Conservation (phyloP, 2,797 vertebrate genomes). For the Lindbergichthys nudifrons region DNA sequence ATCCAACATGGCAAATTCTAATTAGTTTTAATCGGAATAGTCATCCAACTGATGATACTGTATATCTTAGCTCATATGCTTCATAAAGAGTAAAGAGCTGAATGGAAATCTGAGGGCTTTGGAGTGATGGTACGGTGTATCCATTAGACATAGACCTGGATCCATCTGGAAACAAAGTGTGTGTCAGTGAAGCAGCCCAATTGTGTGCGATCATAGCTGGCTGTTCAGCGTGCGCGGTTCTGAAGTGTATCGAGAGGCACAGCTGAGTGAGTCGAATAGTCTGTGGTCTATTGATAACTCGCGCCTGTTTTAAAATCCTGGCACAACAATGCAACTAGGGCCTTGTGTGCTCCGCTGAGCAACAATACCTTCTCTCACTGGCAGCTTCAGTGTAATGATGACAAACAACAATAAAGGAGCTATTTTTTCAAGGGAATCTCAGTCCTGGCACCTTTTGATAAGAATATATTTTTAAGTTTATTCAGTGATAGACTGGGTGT, state of each 20-base stretch:
- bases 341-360: constrained; percentile 83
- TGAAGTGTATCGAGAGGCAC: constrained; percentile 84
- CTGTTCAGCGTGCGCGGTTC: constrained; percentile 71
- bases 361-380: constrained; percentile 85
- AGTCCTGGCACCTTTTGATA: constrained; percentile 79
- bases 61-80: constrained; percentile 14
- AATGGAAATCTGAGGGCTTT: constrained; percentile 53
- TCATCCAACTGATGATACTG: constrained; percentile 36
- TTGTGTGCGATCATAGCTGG: constrained; percentile 76
- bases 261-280: constrained; percentile 81
- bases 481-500: constrained; percentile 38
- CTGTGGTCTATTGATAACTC: constrained; percentile 87
- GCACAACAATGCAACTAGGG: constrained; percentile 82
- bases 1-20: constrained; percentile 67
- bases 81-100: constrained; percentile 26
- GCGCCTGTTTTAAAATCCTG: constrained; percentile 85
- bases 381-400: constrained; percentile 78
- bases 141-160: constrained; percentile 67
- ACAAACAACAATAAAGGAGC: constrained; percentile 81
- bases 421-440: constrained; percentile 58
- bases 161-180: constrained; percentile 74
- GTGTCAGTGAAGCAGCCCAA: constrained; percentile 73
- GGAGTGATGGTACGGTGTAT: constrained; percentile 47
- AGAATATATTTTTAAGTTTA: constrained; percentile 69
- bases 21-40: constrained; percentile 74